These are phyloP conservation scores for Mellilla xanthometata DNA, from an alignment of 2,888 invertebrate species.

Conservation along the genomic window DNA sequence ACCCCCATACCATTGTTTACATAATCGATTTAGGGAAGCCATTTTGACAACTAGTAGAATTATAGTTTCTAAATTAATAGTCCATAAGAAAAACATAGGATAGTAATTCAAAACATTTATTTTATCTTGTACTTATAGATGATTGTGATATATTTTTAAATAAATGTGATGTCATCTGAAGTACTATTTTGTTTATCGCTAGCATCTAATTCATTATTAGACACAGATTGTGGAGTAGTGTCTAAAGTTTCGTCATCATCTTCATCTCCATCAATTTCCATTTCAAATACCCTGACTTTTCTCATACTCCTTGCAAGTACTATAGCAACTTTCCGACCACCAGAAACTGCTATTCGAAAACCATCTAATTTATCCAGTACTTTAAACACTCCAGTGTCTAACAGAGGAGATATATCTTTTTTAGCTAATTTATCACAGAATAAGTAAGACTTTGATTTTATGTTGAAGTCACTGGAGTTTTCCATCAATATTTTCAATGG, in stretches of 20 bases:
- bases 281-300: slow-evolving; percentile 93
- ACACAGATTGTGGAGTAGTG: slow-evolving; percentile 64
- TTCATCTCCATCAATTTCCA: slow-evolving; percentile 96
- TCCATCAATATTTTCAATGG: slow-evolving; percentile 73
- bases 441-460: slow-evolving; percentile 62
- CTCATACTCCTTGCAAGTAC: slow-evolving; percentile 90
- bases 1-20: no score
- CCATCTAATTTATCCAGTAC: slow-evolving; percentile 86
- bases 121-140: not conserved
- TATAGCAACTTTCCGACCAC: slow-evolving; percentile 91
- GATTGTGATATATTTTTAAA: not conserved
- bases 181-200: slow-evolving; percentile 46
- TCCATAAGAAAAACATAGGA: not conserved
- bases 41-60: no score
- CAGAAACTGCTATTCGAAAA: slow-evolving; percentile 91
- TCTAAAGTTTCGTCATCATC: slow-evolving; percentile 87
- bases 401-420: slow-evolving; percentile 78
- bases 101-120: no score
- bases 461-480: slow-evolving; percentile 62
- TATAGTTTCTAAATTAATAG: no score
- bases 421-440: slow-evolving; percentile 70
- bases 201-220: slow-evolving; percentile 50
- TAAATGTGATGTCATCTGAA: slow-evolving; percentile 43
- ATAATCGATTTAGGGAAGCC: no score
- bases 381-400: slow-evolving; percentile 80